A percentile compares a stretch with the other conserved stretches of the same genome.
phyloP scores from a whole-genome alignment of 1,140 invertebrate species.

The Oppia nitens region DNA sequence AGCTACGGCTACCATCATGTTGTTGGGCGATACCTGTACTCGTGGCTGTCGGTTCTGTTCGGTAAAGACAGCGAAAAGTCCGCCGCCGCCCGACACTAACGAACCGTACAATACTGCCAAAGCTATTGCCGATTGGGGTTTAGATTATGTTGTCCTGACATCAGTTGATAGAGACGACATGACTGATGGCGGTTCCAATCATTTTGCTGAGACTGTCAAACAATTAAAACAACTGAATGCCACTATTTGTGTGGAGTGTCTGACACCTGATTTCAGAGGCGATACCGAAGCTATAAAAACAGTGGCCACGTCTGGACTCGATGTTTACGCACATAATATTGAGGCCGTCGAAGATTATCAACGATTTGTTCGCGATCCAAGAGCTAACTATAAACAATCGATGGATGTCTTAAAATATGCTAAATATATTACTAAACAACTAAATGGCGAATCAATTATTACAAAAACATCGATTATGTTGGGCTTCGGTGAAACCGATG shows the following conservation, averaged over 20 bases:
- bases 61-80: slow-evolving; percentile 84
- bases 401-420: slow-evolving; percentile 60
- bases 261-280: slow-evolving; percentile 90
- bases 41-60: slow-evolving; percentile 86
- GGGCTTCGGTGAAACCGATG: slow-evolving; percentile 85
- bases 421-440: slow-evolving; percentile 39
- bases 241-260: slow-evolving; percentile 80
- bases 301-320: slow-evolving; percentile 63
- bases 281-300: slow-evolving; percentile 51
- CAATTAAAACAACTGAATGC: slow-evolving; percentile 47
- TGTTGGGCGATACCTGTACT: slow-evolving; percentile 82
- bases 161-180: slow-evolving; percentile 96
- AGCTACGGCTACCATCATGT: slow-evolving; percentile 45
- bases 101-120: slow-evolving; percentile 85
- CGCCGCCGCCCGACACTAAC: slow-evolving; percentile 68
- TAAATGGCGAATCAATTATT: slow-evolving; percentile 30
- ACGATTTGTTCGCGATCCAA: slow-evolving; percentile 54
- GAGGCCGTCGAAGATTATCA: slow-evolving; percentile 69
- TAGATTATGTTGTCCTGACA: slow-evolving; percentile 94
- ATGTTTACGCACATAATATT: slow-evolving; percentile 93
- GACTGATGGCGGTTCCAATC: slow-evolving; percentile 69
- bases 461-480: slow-evolving; percentile 99
- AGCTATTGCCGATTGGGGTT: slow-evolving; percentile 80
- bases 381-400: slow-evolving; percentile 65
- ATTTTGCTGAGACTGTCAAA: slow-evolving; percentile 75